Evolutionary conservation across 2,888 invertebrate species (phyloP).

Genomic region (Ommatoiulus sabulosus): DNA sequence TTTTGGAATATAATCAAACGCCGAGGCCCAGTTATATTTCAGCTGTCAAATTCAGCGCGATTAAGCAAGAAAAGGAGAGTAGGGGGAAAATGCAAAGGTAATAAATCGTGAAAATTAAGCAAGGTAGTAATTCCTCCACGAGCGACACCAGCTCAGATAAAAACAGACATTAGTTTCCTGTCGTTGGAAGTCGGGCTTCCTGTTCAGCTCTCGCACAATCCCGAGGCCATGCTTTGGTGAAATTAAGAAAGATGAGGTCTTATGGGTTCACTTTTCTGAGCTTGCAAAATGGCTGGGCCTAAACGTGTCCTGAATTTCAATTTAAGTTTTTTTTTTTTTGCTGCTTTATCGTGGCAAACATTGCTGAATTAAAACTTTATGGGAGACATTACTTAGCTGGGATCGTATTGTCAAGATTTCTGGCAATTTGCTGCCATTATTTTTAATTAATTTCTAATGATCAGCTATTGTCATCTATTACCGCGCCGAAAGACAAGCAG

Average conservation of each 20-base stretch:
- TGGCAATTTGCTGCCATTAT: slow-evolving; percentile 13
- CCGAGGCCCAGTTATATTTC: background rate
- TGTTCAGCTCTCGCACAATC: slow-evolving; percentile 5
- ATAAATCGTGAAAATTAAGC: slow-evolving; percentile 34
- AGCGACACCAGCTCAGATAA: slow-evolving; percentile 21
- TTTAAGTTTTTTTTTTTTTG: background rate
- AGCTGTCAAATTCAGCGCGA: background rate
- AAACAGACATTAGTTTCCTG: slow-evolving; percentile 34
- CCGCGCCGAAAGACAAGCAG: background rate
- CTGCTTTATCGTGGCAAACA: slow-evolving; percentile 21
- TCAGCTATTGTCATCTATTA: slow-evolving; percentile 34
- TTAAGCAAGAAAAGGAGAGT: slow-evolving; percentile 3
- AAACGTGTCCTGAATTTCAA: slow-evolving; percentile 34
- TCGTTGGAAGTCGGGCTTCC: slow-evolving; percentile 24
- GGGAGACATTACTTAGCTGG: slow-evolving; percentile 19
- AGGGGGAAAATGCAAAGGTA: slow-evolving; percentile 4
- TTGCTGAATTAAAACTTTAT: slow-evolving; percentile 34
- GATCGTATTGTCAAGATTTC: slow-evolving; percentile 31
- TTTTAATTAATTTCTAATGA: slow-evolving; percentile 34
- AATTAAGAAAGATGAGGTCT: slow-evolving; percentile 34
- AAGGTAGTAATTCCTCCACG: slow-evolving; percentile 19
- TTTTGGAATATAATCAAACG: slow-evolving; percentile 19
- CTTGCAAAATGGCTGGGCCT: background rate
- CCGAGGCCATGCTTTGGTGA: slow-evolving; percentile 27
- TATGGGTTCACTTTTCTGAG: slow-evolving; percentile 29